These are phyloP conservation scores for Dendrolimus kikuchii DNA, from an alignment of 1,140 invertebrate species.

Conservation along the genomic window DNA sequence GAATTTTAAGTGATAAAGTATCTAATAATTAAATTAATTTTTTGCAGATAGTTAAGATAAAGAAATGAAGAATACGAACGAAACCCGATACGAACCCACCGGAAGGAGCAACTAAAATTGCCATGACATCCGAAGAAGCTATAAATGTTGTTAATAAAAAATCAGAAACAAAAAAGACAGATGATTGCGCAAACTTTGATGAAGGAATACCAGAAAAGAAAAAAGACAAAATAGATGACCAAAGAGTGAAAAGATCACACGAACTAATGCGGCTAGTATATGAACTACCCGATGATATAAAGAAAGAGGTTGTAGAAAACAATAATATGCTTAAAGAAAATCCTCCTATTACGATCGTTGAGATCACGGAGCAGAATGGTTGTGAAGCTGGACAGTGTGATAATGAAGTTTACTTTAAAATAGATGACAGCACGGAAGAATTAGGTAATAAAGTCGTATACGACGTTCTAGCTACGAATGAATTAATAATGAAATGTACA, in stretches of 20 bases:
- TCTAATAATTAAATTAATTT: too few relatives aligned
- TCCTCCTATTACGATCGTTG: conserved; percentile 60
- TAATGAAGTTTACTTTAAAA: conserved; percentile 48
- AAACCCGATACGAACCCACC: conserved; percentile 8
- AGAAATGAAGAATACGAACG: conserved; percentile 36
- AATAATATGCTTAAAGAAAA: conserved; percentile 63
- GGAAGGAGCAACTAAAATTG: conserved; percentile 24
- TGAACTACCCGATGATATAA: conserved; percentile 57
- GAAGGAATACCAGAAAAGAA: conserved; percentile 32
- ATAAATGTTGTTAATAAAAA: conserved; percentile 53
- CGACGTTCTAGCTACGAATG: conserved; percentile 46
- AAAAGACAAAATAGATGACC: conserved; percentile 31
- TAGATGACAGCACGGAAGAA: conserved; percentile 41
- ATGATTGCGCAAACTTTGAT: conserved; percentile 31
- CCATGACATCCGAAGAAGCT: conserved; percentile 63
- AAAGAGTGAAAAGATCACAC: conserved; percentile 45
- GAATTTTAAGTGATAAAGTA: too few relatives aligned
- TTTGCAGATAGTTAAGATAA: conserved; percentile 2
- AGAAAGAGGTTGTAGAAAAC: conserved; percentile 34
- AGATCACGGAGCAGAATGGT: conserved; percentile 62
- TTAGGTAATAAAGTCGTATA: conserved; percentile 56
- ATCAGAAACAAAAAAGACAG: conserved; percentile 42
- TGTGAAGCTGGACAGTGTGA: conserved; percentile 43
- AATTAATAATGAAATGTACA: conserved; percentile 44
- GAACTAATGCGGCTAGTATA: conserved; percentile 68